Percentiles rank a stretch among this genome's conserved stretches.
Conservation (phyloP, 1,140 invertebrate species). For the Steinernema khuongi region DNA sequence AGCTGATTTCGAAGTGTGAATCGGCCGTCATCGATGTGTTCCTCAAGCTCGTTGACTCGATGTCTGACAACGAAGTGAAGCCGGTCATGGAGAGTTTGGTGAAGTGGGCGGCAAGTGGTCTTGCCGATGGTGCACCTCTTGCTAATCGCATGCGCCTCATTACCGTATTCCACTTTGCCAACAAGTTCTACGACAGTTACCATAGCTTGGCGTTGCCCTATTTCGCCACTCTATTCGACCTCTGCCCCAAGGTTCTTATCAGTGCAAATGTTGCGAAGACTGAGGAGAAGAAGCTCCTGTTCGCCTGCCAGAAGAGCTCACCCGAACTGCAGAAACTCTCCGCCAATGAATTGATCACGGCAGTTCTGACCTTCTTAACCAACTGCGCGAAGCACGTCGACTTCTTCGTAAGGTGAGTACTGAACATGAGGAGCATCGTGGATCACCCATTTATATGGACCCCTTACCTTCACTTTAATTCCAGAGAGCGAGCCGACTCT, state of each 20-base stretch:
- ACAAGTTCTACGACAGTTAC: slow-evolving; percentile 27
- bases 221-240: slow-evolving; percentile 32
- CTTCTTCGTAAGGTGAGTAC: slow-evolving; percentile 27
- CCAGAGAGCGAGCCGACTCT: slow-evolving; percentile 27
- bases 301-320: not conserved
- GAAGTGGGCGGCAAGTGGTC: slow-evolving; percentile 28
- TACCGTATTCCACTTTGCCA: slow-evolving; percentile 34
- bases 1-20: not conserved
- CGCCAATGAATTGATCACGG: not conserved
- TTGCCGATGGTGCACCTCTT: slow-evolving; percentile 5
- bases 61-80: slow-evolving; percentile 7
- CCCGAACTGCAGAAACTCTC: not conserved
- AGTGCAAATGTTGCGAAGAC: slow-evolving; percentile 21
- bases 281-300: not conserved
- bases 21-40: not conserved
- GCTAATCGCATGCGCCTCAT: slow-evolving; percentile 21
- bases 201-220: slow-evolving; percentile 30
- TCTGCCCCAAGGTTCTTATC: slow-evolving; percentile 23
- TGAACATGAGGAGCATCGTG: no score
- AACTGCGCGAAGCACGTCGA: slow-evolving; percentile 31
- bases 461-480: no score
- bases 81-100: slow-evolving; percentile 23
- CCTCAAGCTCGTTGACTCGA: not conserved
- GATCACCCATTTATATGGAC: no score
- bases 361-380: slow-evolving; percentile 28